Evolutionary conservation across 2,113 vertebrate genomes (phyloP).

Genomic region (Eleginops maclovinus): DNA sequence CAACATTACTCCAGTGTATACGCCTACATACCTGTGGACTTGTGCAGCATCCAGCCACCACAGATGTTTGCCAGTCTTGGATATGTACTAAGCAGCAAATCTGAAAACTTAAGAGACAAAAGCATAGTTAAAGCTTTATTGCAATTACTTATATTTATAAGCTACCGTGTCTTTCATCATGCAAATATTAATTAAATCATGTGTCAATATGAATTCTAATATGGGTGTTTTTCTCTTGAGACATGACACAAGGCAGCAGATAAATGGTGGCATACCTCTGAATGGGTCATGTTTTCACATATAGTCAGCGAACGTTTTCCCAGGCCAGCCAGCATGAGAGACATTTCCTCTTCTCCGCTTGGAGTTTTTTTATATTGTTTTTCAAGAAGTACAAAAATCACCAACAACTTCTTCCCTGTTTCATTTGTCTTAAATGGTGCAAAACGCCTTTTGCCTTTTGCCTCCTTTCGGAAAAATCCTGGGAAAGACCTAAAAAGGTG

Average conservation of each 20-base stretch:
- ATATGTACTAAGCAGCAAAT: constrained; percentile 21
- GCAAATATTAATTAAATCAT: not conserved
- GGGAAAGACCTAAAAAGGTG: too few relatives aligned
- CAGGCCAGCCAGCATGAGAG: not conserved
- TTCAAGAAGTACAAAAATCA: not conserved
- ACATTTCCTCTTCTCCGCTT: not conserved
- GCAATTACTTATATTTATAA: too few relatives aligned
- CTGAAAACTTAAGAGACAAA: not conserved
- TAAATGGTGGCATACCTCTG: too few relatives aligned
- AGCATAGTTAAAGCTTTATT: too few relatives aligned
- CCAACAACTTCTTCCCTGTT: not conserved
- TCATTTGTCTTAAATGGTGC: too few relatives aligned
- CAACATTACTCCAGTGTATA: constrained; percentile 4
- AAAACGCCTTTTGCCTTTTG: too few relatives aligned
- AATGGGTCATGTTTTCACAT: constrained; percentile 7
- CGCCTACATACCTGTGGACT: constrained; percentile 15
- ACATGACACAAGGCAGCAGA: not conserved
- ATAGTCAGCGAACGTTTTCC: not conserved
- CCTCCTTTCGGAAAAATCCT: too few relatives aligned
- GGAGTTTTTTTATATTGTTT: not conserved
- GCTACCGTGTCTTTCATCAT: too few relatives aligned
- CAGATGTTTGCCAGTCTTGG: constrained; percentile 25
- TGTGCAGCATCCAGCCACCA: constrained; percentile 23
- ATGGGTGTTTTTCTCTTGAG: too few relatives aligned
- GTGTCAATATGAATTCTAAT: not conserved